Evolutionary conservation across 2,797 vertebrate genomes (phyloP), one percentile per base, ranked within the genome.

Genomic region (Brachyalestes nurse): DNA sequence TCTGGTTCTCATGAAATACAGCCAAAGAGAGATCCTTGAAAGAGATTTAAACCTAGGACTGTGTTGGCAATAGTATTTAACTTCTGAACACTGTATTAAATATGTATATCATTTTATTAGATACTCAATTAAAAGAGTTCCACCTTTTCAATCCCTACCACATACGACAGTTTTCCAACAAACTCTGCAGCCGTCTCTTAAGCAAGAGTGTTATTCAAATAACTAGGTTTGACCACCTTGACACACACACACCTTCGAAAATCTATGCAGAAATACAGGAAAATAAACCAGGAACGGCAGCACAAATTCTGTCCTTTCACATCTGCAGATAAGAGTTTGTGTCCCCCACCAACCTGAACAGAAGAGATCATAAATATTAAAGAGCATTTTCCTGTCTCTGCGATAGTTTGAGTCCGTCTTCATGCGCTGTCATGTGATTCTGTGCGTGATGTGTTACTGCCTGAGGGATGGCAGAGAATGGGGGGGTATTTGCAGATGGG

Each of bases 341-440:
- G 13, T 28, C 38, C 58, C 34, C 58, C 47, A 57, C 45, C 66
- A 57, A 42, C 34, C 25, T 73, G 66, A 72, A 76, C 19, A 77
- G 61, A 72, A 65, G 71, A 83, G 80, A 82, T 88, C 86, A 93
- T 91, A 88, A 91, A 92, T 92, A 92, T 92, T 90, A 87, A 91
- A 90, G 86, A 6, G 4, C 88, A 89, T 92, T 92, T 90, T 86
- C 86, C 87, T 89, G 79, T 75, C 88, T 51, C 83, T 89, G 80
- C 74, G 76, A 93, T 91, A 85, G 90, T 90, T 91, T 86, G 90
- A 88, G 90, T 85, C 82, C 77, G 81, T 86, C 85, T 88, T 91
- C 87, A 88, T 86, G 78, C 90, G 85, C 84, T 83, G 89, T 85
- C 88, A 88, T 90, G 89, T 90, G 87, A 90, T 85, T 83, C 82